phyloP scores from a whole-genome alignment of 2,113 vertebrate genomes.

The Sturnira hondurensis region DNA sequence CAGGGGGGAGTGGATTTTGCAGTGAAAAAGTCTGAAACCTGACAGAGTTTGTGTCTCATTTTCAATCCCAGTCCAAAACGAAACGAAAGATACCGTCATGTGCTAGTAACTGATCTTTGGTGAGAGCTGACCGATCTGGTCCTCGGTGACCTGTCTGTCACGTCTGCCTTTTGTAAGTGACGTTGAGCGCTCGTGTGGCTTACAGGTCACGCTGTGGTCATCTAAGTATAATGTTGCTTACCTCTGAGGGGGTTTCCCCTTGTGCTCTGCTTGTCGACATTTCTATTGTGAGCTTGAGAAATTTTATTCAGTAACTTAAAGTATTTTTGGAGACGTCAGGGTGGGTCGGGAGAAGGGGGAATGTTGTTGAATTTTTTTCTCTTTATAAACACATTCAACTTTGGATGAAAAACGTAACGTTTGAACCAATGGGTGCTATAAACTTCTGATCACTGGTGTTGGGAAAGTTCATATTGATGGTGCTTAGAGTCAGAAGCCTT shows the following conservation, averaged over 20 bases:
- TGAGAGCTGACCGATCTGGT: not conserved
- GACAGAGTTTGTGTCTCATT: not conserved
- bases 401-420: not conserved
- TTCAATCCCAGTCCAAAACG: not conserved
- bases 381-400: not conserved
- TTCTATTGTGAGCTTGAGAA: not conserved
- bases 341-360: not conserved
- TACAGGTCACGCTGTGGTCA: not conserved
- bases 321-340: not conserved
- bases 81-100: not conserved
- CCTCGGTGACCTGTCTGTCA: not conserved
- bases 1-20: not conserved
- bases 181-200: not conserved
- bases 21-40: not conserved
- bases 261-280: not conserved
- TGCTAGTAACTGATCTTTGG: not conserved
- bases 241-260: not conserved
- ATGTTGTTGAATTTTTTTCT: not conserved
- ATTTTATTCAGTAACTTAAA: not conserved
- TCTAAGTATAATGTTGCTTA: not conserved
- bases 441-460: not conserved
- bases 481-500: conserved; percentile 18
- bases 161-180: not conserved
- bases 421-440: not conserved
- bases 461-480: conserved; percentile 13